Percentiles rank a stretch among this genome's conserved stretches.
Evolutionary conservation across 1,140 invertebrate genomes (phyloP).

Genomic region (Frieseomelitta varia): DNA sequence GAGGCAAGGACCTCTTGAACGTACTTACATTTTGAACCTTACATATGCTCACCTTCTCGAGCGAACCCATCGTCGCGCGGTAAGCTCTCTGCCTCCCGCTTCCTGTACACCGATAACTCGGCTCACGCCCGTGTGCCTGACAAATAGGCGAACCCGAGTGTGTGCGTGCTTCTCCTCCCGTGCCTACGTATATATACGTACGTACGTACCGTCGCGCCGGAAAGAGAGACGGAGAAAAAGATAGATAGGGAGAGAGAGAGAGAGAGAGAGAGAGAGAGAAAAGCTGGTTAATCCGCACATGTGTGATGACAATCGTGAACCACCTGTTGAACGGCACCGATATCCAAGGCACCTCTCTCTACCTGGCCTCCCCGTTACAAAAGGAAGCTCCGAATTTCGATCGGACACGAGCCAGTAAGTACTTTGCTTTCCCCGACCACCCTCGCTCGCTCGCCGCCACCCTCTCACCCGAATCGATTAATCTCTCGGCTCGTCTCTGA

Average conservation of each 20-base stretch:
- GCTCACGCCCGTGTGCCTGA: slow-evolving; percentile 29
- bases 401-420: slow-evolving; percentile 38
- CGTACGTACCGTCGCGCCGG: background rate
- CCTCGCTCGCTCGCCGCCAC: background rate
- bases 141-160: slow-evolving; percentile 22
- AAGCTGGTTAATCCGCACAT: slow-evolving; percentile 66
- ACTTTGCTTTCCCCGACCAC: slow-evolving; percentile 42
- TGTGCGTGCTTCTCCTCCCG: background rate
- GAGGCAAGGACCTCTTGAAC: slow-evolving; percentile 65
- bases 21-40: slow-evolving; percentile 67
- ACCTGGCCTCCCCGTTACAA: slow-evolving; percentile 47
- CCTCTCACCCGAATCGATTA: background rate
- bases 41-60: slow-evolving; percentile 60
- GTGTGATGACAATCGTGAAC: slow-evolving; percentile 70
- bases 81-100: slow-evolving; percentile 28
- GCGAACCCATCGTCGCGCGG: slow-evolving; percentile 28
- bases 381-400: slow-evolving; percentile 61
- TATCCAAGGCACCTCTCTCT: slow-evolving; percentile 45
- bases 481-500: background rate
- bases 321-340: slow-evolving; percentile 69
- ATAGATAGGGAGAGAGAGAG: slow-evolving; percentile 36
- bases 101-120: slow-evolving; percentile 33
- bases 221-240: slow-evolving; percentile 36
- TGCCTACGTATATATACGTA: background rate
- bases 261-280: slow-evolving; percentile 40